phyloP scores from a whole-genome alignment of 2,888 invertebrate genomes.

The Sphaeridia pumilis region DNA sequence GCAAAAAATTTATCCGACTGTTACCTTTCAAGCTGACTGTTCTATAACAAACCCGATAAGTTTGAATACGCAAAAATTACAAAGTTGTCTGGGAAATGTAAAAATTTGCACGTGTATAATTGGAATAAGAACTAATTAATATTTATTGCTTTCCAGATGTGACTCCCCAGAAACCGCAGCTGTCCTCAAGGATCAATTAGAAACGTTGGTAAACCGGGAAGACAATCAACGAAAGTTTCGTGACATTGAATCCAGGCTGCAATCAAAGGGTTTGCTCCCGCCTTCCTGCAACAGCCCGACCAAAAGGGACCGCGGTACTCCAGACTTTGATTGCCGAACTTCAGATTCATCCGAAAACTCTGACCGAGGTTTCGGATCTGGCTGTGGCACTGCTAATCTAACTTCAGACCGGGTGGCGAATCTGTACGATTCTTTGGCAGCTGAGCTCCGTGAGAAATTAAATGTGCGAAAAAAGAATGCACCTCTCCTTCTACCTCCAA shows the following conservation, averaged over 20 bases:
- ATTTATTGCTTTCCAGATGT: slow-evolving; percentile 28
- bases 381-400: slow-evolving; percentile 32
- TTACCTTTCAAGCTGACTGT: too few species aligned
- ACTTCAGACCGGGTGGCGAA: slow-evolving; percentile 50
- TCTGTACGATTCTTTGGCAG: slow-evolving; percentile 80
- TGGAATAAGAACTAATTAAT: background rate
- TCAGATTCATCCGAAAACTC: slow-evolving; percentile 36
- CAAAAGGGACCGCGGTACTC: slow-evolving; percentile 27
- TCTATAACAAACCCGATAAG: background rate
- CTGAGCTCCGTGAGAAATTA: slow-evolving; percentile 71
- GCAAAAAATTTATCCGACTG: too few species aligned
- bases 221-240: slow-evolving; percentile 75
- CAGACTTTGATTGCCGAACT: slow-evolving; percentile 36
- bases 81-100: background rate
- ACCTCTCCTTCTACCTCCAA: slow-evolving; percentile 77
- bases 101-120: background rate
- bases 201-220: slow-evolving; percentile 64
- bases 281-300: slow-evolving; percentile 23
- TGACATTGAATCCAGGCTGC: slow-evolving; percentile 58
- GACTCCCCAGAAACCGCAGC: slow-evolving; percentile 88
- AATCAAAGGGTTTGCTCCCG: slow-evolving; percentile 41
- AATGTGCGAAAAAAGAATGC: slow-evolving; percentile 41
- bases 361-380: slow-evolving; percentile 35
- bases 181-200: slow-evolving; percentile 70
- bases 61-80: background rate